Evolutionary conservation across 2,113 vertebrate species (phyloP), one percentile per base, ranked within the genome.

Genomic region (Nothobranchius kuhntae): DNA sequence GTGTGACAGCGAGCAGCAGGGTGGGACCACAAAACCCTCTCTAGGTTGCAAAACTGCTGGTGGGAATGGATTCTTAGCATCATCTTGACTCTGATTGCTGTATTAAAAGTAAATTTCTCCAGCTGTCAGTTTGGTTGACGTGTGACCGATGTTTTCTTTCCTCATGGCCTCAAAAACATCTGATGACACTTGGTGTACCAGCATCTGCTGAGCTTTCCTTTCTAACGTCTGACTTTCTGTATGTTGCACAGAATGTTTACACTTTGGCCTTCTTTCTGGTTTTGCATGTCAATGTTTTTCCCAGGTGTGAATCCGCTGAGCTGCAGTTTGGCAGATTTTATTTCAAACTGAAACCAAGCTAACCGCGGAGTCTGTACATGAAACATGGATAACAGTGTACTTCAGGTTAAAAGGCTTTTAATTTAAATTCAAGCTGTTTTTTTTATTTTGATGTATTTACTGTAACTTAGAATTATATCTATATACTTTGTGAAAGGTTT

Each of bases 261-360:
- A 6, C 26, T 48, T 10, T 26, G 3, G 3, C 21, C 36, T 1
- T 15, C 7, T 6, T 12, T 56, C 10, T 48, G 10, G 12, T 13
- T 65, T 53, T 38, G 45, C 1, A 1, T n/a, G 15, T 35, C 13
- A 2, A 24, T 9, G 40, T 57, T 14, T 14, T 24, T 42, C n/a
- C 11, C 13, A 52, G 13, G 13, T 67, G 54, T 50, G 51, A 73
- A 73, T 47, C 5, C 68, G 58, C 40, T 79, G 9, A 8, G 0
- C 36, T 54, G 13, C 15, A 24, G 9, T 7, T 3, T 59, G 57
- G 9, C 12, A 17, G 6, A n/a, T 48, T 46, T 35, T 40, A 36
- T 2, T 14, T n/a, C n/a, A n/a, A 67, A 73, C 1, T 26, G 47
- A 71, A 75, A 71, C 47, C 52, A 10, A 17, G 38, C 17, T 21